A percentile compares a stretch with the other conserved stretches of the same genome.
phyloP scores from a whole-genome alignment of 2,797 vertebrate species.

The Anas georgica region DNA sequence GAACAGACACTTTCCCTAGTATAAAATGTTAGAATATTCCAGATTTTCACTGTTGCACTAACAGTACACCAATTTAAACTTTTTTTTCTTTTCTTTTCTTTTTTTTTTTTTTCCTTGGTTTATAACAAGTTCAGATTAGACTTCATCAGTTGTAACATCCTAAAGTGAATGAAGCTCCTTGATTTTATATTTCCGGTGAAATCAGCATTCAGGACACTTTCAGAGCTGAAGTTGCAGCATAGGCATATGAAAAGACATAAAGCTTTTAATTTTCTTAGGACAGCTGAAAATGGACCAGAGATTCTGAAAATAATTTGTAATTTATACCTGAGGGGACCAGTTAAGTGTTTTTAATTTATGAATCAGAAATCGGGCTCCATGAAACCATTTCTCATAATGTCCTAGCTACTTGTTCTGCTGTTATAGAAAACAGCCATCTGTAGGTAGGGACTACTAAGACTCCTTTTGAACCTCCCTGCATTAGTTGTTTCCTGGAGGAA shows the following conservation, averaged over 20 bases:
- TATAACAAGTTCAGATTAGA: neutral
- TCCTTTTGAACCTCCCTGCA: neutral
- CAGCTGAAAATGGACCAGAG: rapidly evolving
- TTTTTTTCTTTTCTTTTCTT: neutral
- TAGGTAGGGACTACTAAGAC: rapidly evolving
- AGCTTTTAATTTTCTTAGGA: neutral
- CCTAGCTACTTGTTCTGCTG: neutral
- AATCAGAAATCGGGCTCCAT: neutral
- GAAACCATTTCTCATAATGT: neutral
- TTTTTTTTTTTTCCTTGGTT: neutral
- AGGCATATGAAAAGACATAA: neutral
- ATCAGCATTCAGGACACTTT: neutral
- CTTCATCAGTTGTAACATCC: neutral
- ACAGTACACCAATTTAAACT: neutral
- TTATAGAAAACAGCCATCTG: rapidly evolving
- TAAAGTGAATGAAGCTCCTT: neutral
- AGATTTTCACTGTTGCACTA: neutral
- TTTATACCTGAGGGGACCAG: neutral
- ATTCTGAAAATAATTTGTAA: neutral
- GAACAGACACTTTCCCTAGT: neutral
- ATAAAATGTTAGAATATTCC: neutral
- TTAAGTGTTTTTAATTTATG: neutral
- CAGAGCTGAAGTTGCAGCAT: neutral
- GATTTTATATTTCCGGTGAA: neutral
- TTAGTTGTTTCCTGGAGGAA: neutral